These are phyloP conservation scores for Bos taurus DNA, from an alignment of 2,113 vertebrate genomes.

Conservation along the genomic window ARS-UCD2.0 NC_037333.1:42684501-42685000, in stretches of 20 bases:
- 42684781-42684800: neutral
- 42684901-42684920: neutral
- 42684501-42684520: neutral
- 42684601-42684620: neutral
- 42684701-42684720: neutral
- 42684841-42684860: neutral
- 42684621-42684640: neutral
- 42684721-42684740: conserved; percentile 1
- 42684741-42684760: conserved; percentile 1
- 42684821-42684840: neutral
- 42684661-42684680: neutral
- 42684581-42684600: neutral
- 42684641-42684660: neutral
- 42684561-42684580: neutral
- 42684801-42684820: neutral
- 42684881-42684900: neutral
- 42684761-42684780: neutral
- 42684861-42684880: neutral
- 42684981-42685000: neutral
- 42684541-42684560: neutral
- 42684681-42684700: neutral
- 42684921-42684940: neutral
- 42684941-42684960: neutral
- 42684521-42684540: neutral
- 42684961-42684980: neutral